phyloP scores from a whole-genome alignment of 2,797 vertebrate genomes.

The Poecile montanus region DNA sequence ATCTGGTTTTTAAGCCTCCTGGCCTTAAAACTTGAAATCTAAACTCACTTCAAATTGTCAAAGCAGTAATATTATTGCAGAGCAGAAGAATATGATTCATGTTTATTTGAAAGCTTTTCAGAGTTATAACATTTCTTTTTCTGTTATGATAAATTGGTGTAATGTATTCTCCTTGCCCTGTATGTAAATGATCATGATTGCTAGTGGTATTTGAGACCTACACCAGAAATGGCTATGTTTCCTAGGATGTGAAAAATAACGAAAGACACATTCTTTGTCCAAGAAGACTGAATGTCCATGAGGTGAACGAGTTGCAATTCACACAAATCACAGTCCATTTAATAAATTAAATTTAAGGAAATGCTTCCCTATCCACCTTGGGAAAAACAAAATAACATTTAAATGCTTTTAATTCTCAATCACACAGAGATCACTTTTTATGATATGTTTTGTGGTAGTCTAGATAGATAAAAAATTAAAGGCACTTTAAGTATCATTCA shows the following conservation, averaged over 20 bases:
- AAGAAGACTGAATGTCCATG: not conserved
- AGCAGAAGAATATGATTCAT: not conserved
- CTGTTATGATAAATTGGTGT: not conserved
- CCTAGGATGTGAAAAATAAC: not conserved
- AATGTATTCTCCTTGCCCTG: not conserved
- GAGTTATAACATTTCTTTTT: not conserved
- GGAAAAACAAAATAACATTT: not conserved
- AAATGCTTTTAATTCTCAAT: not conserved
- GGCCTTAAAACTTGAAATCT: not conserved
- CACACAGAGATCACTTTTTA: not conserved
- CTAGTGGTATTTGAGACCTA: not conserved
- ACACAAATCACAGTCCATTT: not conserved
- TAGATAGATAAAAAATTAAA: not conserved
- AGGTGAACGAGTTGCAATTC: not conserved
- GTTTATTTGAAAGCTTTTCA: not conserved
- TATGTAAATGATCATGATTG: not conserved
- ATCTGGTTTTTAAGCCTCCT: not conserved
- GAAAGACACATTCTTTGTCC: not conserved
- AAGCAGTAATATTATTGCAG: not conserved
- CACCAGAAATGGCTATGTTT: not conserved
- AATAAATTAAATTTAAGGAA: not conserved
- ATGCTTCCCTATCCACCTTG: not conserved
- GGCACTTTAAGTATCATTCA: not conserved
- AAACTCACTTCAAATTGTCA: not conserved
- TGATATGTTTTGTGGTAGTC: not conserved